Base-by-base conservation (phyloP, 1,140 invertebrate species). In the Zelostemma sp. region DNA sequence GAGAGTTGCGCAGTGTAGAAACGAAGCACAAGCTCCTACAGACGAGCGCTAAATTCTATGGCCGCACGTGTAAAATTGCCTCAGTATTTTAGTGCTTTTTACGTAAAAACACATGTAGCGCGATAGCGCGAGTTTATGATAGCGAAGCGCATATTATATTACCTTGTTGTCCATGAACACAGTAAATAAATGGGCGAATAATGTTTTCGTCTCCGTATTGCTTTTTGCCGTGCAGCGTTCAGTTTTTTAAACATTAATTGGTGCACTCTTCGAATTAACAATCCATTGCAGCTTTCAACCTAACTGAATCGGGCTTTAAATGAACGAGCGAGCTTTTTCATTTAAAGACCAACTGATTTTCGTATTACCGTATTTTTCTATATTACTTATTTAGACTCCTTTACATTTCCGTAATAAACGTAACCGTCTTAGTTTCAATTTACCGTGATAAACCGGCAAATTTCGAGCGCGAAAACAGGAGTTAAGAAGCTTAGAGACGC, bases 161-260 rank as follows among this genome's bases (percentile, higher is more conserved):
- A 59, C 40, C 40, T 19, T 25, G 21, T 19, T 8, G 11, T 35
- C 50, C 35, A 33, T 40, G 21, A 57, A 48, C 12, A 19, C 45
- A 9, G 47, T 18, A 19, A 58, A 49, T 50, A 58, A 49, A 50
- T 58, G 16, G 46, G 35, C 49, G 56, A 50, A 58, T 18, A 58
- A 25, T 47, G 35, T 21, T 31, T 58, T 28, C 35, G 31, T 40
- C 18, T 15, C 12, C 12, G 35, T 38, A 38, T 38, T n/a, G 12
- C 12, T 38, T 38, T 14, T 11, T n/a, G 11, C 35, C 11, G 35
- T 3, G 4, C 35, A 14, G 40, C 18, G 50, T 25, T 12, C 41
- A 3, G 12, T 38, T 47, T 54, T 61, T 61, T 19, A 12, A 41
- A n/a, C 45, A 49, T 62, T 62, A 62, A 48, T 62, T 62, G 46